Evolutionary conservation across 2,888 invertebrate genomes (phyloP), one percentile per base, ranked within the genome.

Genomic region (Girardia tigrina): DNA sequence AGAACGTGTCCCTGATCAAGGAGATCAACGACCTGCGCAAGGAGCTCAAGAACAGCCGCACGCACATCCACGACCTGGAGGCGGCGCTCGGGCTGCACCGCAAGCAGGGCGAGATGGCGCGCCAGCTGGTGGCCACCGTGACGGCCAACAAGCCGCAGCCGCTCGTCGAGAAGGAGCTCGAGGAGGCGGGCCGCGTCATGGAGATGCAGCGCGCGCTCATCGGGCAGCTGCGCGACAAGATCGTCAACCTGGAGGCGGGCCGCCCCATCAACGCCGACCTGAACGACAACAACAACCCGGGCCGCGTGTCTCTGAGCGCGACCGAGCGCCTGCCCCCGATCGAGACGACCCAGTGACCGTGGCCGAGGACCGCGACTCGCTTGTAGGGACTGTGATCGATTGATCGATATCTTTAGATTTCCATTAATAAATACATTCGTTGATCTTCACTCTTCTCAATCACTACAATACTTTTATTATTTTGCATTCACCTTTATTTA

Each of bases 1-100:
- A 93, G 81, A 92, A 92, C 82, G 88, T 90, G 42, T 85, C 88
- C 0, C 86, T 93, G 1, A 86, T 92, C 29, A 86, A 88, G 0
- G 92, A 92, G 83, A 88, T 91, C 26, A 91, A 91, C 81, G 87
- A 87, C 76, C 82, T 92, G 56, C 87, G 91, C 29, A 87, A 87
- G 28, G 89, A 90, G 81, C 83, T 90, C 77, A 89, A 89, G 81
- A 84, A 87, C 0, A 87, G 89, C 16, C 86, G 89, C 8, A 86
- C 87, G 20, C 86, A 88, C 36, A 89, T 89, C 79, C 86, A 87
- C 77, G 88, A 90, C 81, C 88, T 91, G 86, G 90, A 90, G 81
- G 88, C 89, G 28, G 82, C 82, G 0, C 20, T 75, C 14, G 75
- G 75, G 1, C 29, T 75, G 28, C 75, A 75, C 27, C 20, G 75